Percentiles rank a stretch among this genome's conserved stretches.
Evolutionary conservation across 2,113 vertebrate genomes (phyloP).

Genomic region (Campylomormyrus numenius): DNA sequence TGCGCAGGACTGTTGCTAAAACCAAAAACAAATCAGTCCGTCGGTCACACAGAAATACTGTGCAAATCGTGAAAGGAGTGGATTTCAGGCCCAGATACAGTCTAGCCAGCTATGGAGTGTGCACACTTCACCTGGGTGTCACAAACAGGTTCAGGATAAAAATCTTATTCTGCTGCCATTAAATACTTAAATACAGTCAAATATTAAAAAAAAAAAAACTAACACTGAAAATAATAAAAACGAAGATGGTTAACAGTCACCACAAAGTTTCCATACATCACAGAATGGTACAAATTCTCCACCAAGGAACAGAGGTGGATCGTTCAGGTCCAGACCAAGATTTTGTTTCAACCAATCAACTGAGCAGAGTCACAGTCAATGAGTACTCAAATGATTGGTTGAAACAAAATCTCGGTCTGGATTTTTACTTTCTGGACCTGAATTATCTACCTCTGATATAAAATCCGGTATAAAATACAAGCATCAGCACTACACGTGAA

Average conservation of each 20-base stretch:
- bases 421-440: background rate
- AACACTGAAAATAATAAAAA: background rate
- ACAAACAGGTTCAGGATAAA: background rate
- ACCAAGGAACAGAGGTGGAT: background rate
- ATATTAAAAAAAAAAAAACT: background rate
- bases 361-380: background rate
- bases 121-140: background rate
- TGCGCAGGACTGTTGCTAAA: slow-evolving; percentile 90
- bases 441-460: background rate
- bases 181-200: background rate
- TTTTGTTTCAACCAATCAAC: background rate
- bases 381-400: background rate
- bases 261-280: background rate
- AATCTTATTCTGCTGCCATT: background rate
- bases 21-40: background rate
- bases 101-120: background rate
- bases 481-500: background rate
- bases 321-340: background rate
- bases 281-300: background rate
- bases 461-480: background rate
- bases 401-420: background rate
- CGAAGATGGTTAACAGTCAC: background rate
- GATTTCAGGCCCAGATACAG: background rate
- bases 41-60: background rate
- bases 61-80: background rate